These are phyloP conservation scores for Diadegma fenestrale DNA, from an alignment of 2,888 invertebrate species.

Conservation along the genomic window DNA sequence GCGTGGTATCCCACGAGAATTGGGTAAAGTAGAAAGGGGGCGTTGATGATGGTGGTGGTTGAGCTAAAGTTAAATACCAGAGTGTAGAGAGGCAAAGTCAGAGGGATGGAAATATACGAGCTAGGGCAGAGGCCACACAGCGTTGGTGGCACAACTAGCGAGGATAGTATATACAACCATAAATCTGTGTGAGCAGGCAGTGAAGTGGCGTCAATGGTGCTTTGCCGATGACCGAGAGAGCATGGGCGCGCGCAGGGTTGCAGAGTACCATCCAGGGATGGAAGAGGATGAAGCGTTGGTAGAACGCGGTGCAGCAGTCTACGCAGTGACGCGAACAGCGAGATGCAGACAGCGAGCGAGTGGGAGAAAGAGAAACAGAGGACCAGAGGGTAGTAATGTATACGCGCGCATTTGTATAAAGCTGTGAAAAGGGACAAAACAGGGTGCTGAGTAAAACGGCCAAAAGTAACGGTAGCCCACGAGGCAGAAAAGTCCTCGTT, in stretches of 20 bases:
- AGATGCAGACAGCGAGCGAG: slow-evolving; percentile 25
- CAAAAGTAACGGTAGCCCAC: slow-evolving; percentile 2
- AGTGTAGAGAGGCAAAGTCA: slow-evolving; percentile 50
- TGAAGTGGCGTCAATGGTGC: slow-evolving; percentile 83
- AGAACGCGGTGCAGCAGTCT: slow-evolving; percentile 43
- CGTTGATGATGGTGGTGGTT: slow-evolving; percentile 50
- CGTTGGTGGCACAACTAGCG: slow-evolving; percentile 40
- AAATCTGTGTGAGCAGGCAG: slow-evolving; percentile 82
- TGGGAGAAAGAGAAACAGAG: slow-evolving; percentile 57
- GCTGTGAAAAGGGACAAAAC: slow-evolving; percentile 16
- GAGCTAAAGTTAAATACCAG: slow-evolving; percentile 59
- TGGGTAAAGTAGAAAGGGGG: slow-evolving; percentile 29
- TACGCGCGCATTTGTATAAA: slow-evolving; percentile 23
- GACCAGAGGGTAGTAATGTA: slow-evolving; percentile 36
- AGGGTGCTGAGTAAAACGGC: slow-evolving; percentile 22
- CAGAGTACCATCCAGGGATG: slow-evolving; percentile 47
- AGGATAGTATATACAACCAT: slow-evolving; percentile 77
- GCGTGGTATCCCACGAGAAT: slow-evolving; percentile 39
- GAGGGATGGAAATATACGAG: slow-evolving; percentile 75
- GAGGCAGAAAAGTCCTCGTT: slow-evolving; percentile 3
- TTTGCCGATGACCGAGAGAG: slow-evolving; percentile 77
- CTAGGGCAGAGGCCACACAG: slow-evolving; percentile 33
- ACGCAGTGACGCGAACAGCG: slow-evolving; percentile 13
- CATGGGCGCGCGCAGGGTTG: slow-evolving; percentile 70
- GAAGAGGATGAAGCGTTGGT: slow-evolving; percentile 40